phyloP scores from a whole-genome alignment of 2,888 invertebrate genomes.

The Agonopterix alstromeriana region DNA sequence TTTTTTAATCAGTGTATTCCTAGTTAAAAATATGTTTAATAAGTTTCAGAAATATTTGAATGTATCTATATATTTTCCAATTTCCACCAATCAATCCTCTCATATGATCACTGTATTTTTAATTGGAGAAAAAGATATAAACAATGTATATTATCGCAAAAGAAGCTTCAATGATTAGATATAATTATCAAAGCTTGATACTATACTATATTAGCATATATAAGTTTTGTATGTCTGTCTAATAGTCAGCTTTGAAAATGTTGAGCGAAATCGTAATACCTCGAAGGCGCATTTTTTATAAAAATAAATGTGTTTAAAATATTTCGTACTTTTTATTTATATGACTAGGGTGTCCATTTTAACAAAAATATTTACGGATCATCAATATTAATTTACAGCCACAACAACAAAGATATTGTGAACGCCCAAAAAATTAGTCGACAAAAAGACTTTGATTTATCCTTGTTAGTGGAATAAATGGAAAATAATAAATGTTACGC shows the following conservation, averaged over 20 bases:
- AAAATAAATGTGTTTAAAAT: constrained; percentile 63
- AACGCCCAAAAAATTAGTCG: constrained; percentile 38
- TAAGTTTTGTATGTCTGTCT: constrained; percentile 38
- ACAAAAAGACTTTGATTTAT: constrained; percentile 48
- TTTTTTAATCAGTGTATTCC: too few relatives aligned
- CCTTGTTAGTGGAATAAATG: constrained; percentile 33
- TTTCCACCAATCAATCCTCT: too few relatives aligned
- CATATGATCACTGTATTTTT: too few relatives aligned
- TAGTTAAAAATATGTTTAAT: too few relatives aligned
- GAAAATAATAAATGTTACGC: constrained; percentile 28
- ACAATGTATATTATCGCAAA: too few relatives aligned
- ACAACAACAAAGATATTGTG: constrained; percentile 1
- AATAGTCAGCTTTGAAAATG: constrained; percentile 39
- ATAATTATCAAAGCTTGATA: constrained; percentile 13
- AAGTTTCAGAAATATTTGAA: too few relatives aligned
- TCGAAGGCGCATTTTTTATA: constrained; percentile 54
- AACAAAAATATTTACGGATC: constrained; percentile 17
- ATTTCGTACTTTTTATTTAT: constrained; percentile 23
- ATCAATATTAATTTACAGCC: constrained; percentile 30
- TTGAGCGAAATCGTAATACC: constrained; percentile 31
- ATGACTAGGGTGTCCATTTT: constrained; percentile 4
- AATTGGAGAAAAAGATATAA: too few relatives aligned
- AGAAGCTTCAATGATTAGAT: not conserved
- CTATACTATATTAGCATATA: constrained; percentile 39
- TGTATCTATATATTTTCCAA: too few relatives aligned